phyloP scores from a whole-genome alignment of 2,888 invertebrate species.

The Venusia cambrica region DNA sequence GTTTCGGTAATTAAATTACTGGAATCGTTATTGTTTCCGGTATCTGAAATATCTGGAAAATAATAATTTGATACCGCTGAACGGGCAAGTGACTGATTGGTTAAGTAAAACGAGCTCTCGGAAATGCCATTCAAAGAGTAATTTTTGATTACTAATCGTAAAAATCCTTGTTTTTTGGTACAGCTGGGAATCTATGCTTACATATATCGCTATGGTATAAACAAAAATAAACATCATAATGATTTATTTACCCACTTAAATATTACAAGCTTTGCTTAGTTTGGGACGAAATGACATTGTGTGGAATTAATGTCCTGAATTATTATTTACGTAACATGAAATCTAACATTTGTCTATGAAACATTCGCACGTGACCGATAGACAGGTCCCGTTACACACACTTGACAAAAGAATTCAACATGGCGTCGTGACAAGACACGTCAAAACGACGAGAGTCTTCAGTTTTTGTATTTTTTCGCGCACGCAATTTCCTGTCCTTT shows the following conservation, averaged over 20 bases:
- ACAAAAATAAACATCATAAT: too few relatives aligned
- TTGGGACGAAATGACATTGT: too few relatives aligned
- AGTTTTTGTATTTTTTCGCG: constrained; percentile 44
- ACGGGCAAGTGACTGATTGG: constrained; percentile 1
- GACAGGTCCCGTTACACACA: constrained; percentile 52
- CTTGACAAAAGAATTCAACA: constrained; percentile 59
- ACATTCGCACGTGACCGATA: constrained; percentile 65
- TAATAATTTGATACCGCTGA: constrained; percentile 9
- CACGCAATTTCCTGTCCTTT: constrained; percentile 66
- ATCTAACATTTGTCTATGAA: constrained; percentile 56
- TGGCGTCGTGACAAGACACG: constrained; percentile 58
- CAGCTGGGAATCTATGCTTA: too few relatives aligned
- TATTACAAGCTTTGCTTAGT: too few relatives aligned
- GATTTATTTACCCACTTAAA: too few relatives aligned
- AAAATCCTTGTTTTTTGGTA: too few relatives aligned
- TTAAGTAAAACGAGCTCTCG: constrained; percentile 15
- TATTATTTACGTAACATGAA: constrained; percentile 21
- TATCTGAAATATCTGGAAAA: constrained; percentile 23
- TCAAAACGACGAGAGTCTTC: constrained; percentile 49
- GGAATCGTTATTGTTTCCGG: constrained; percentile 27
- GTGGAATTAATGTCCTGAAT: too few relatives aligned
- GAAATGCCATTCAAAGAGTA: background rate
- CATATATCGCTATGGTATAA: too few relatives aligned
- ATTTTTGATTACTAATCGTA: too few relatives aligned
- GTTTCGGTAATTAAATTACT: constrained; percentile 36